Conservation (phyloP, 2,888 invertebrate species). For the Melipona bicolor region DNA sequence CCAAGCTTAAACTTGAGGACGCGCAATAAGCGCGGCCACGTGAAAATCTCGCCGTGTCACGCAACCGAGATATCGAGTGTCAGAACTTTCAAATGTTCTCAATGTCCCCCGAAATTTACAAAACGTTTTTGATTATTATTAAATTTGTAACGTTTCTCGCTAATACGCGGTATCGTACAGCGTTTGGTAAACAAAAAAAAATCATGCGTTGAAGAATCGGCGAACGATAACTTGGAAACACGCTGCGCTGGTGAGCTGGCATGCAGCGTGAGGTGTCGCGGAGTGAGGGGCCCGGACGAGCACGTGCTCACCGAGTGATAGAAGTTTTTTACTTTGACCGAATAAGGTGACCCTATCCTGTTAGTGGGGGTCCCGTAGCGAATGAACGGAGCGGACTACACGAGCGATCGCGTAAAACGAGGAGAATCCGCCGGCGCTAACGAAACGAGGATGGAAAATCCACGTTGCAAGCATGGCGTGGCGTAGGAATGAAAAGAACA, state of each 20-base stretch:
- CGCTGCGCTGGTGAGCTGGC: constrained; percentile 8
- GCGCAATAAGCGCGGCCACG: neutral
- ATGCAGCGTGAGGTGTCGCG: constrained; percentile 11
- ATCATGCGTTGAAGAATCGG: constrained; percentile 35
- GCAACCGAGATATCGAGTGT: neutral
- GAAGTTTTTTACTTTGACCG: constrained; percentile 63
- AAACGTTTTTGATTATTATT: neutral
- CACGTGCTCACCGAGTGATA: constrained; percentile 80
- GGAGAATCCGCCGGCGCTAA: constrained; percentile 1
- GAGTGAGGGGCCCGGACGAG: constrained; percentile 52
- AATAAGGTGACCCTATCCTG: constrained; percentile 62
- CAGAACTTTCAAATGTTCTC: neutral
- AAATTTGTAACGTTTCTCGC: neutral
- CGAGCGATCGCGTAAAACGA: constrained; percentile 35
- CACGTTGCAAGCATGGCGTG: neutral
- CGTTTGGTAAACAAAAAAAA: constrained; percentile 8
- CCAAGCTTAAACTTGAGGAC: neutral
- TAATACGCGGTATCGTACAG: neutral
- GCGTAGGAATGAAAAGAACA: neutral
- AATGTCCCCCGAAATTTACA: neutral
- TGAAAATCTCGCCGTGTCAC: neutral
- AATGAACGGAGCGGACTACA: constrained; percentile 26
- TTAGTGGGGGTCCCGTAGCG: constrained; percentile 48
- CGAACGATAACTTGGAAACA: constrained; percentile 33
- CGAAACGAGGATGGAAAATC: constrained; percentile 10